Evolutionary conservation across 2,113 vertebrate genomes (phyloP), one percentile per base, ranked within the genome.

Genomic region (Cheirogaleus medius): DNA sequence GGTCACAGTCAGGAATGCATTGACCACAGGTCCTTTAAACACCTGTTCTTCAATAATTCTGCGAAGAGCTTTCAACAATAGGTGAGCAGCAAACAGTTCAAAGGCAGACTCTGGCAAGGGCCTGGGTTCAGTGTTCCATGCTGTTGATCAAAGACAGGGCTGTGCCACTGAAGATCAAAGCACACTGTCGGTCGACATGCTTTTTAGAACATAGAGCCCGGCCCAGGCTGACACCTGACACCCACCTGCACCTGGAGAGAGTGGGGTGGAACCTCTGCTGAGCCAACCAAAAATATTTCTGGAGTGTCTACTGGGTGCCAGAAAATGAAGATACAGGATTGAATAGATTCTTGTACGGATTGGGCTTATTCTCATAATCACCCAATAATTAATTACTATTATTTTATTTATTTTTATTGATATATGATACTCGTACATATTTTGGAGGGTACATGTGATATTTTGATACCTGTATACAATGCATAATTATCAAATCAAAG

Each of bases 61-160:
- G n/a, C 88, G 81, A 94, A 91, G 83, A 77, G n/a, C 54, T 91
- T 90, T 93, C 49, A 52, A 63, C 71, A n/a, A 80, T 32, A 92
- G 15, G 54, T 64, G 39, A 96, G 71, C 34, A 77, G 76, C 29
- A 34, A 11, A n/a, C 29, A 21, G 25, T 87, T 94, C 87, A 92
- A 90, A 95, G 76, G 23, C 60, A 42, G 27, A 5, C 37, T 49
- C 68, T 44, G 15, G 15, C 37, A 63, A 88, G 49, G 68, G 37
- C 49, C 76, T 49, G 7, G n/a, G 23, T 18, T 64, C 39, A 10
- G 23, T 23, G 14, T 94, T 66, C 91, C 23, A 3, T 56, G 73
- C 76, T 47, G 27, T 66, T 93, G 60, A 91, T 89, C 34, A 80
- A 94, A 94, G 73, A 37, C 66, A 86, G 27, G 25, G 52, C 82